Evolutionary conservation across 2,113 vertebrate genomes (phyloP), one percentile per base, ranked within the genome.

Genomic region (Epinephelus cyanopodus): DNA sequence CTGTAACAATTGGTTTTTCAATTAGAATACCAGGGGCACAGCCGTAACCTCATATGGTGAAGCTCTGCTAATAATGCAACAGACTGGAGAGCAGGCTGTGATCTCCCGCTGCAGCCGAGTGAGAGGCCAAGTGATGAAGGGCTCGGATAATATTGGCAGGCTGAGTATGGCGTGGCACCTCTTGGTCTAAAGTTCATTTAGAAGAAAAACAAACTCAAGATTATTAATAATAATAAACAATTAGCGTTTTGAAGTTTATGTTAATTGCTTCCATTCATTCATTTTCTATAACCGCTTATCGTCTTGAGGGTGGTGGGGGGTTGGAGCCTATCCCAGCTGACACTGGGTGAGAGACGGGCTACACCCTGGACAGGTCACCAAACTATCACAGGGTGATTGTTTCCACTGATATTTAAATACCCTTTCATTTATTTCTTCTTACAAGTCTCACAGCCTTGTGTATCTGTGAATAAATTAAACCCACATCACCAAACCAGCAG

Each of bases 1-100:
- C 25, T 48, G 18, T 66, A 29, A 63, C 29, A 57, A 71, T 53
- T 29, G 5, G 12, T 77, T 86, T 82, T 82, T 56, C 29, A 57
- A n/a, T 69, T 68, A 63, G 23, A 80, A 80, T 50, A 74, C 68
- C 42, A 54, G 37, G 50, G 39, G 54, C 62, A 56, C 37, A 27
- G 48, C n/a, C 64, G 23, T 47, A 83, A 79, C 50, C 62, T 68
- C 27, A 68, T 53, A 29, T 68, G 48, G 48, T 21, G 27, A 53
- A 33, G 48, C 18, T n/a, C 25, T n/a, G 48, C 48, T 33, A 68
- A 68, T 11, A 68, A 53, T 33, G 18, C 47, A 52, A 52, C 48
- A 68, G 25, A 52, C 17, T 52, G 65, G 47, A 33, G 25, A 67
- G 47, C 65, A 67, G 65, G 18, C 12, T 52, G 65, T 68, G 65